phyloP scores from a whole-genome alignment of 2,113 vertebrate genomes.

The Hyla sarda region DNA sequence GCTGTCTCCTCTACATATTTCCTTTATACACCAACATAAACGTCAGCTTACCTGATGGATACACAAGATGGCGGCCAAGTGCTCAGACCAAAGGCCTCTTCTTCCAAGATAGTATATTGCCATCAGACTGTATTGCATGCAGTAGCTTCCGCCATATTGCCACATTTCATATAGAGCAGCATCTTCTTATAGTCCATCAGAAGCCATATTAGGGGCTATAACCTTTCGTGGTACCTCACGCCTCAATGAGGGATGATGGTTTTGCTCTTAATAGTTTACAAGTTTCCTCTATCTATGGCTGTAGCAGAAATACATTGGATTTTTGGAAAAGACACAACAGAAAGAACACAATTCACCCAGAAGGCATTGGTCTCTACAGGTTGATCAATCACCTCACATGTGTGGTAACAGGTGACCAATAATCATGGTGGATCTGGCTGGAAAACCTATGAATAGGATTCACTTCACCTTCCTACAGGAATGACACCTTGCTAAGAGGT shows the following conservation, averaged over 20 bases:
- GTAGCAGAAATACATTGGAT: too few species aligned
- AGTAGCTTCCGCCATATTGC: too few species aligned
- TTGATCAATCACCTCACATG: background rate
- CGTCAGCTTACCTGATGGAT: too few species aligned
- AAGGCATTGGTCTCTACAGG: background rate
- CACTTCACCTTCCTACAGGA: background rate
- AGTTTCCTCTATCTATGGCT: too few species aligned
- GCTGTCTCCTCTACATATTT: too few species aligned
- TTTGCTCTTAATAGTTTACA: background rate
- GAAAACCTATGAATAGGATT: background rate
- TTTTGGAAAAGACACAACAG: background rate
- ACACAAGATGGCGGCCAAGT: too few species aligned
- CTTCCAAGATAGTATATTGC: too few species aligned
- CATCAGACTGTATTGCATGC: too few species aligned
- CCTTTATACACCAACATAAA: too few species aligned
- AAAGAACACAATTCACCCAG: background rate
- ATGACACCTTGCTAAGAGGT: background rate
- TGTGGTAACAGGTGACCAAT: background rate
- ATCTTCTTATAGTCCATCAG: too few species aligned
- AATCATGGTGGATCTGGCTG: background rate
- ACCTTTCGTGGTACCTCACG: background rate
- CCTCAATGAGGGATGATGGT: background rate
- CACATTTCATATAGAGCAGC: too few species aligned
- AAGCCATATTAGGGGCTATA: background rate
- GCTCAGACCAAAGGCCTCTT: too few species aligned